These are phyloP conservation scores for Ptychadena robeensis DNA, from an alignment of 2,797 vertebrate species.

Conservation along the genomic window DNA sequence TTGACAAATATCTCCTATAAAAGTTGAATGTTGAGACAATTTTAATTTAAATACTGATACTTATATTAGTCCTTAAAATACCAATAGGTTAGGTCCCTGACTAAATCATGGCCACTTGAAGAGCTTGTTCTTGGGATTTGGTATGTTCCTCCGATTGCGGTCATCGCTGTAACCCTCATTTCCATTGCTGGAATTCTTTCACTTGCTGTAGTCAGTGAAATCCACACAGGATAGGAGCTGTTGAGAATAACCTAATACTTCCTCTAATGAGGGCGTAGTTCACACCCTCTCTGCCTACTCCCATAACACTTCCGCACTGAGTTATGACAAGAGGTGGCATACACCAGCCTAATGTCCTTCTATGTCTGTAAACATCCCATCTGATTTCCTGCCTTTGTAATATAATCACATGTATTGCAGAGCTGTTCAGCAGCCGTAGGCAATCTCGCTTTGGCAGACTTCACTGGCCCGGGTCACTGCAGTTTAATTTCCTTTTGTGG, in stretches of 20 bases:
- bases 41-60: no score
- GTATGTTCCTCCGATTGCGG: neutral
- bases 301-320: constrained; percentile 28
- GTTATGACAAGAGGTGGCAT: constrained; percentile 41
- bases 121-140: neutral
- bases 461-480: constrained; percentile 27
- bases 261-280: constrained; percentile 21
- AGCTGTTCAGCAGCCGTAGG: constrained; percentile 12
- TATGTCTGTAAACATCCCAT: constrained; percentile 29
- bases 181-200: neutral
- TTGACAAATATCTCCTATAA: no score
- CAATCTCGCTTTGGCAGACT: constrained; percentile 51
- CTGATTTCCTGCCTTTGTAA: constrained; percentile 51
- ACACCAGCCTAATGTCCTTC: constrained; percentile 14
- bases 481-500: constrained; percentile 50
- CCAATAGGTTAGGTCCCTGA: neutral
- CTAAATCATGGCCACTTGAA: neutral
- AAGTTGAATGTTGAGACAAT: no score
- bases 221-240: constrained; percentile 33
- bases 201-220: neutral
- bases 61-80: neutral
- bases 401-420: constrained; percentile 21
- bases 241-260: constrained; percentile 23
- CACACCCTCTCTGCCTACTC: constrained; percentile 36
- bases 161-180: neutral